Evolutionary conservation across 2,797 vertebrate species (phyloP).

Genomic region (Cryptoprocta ferox): DNA sequence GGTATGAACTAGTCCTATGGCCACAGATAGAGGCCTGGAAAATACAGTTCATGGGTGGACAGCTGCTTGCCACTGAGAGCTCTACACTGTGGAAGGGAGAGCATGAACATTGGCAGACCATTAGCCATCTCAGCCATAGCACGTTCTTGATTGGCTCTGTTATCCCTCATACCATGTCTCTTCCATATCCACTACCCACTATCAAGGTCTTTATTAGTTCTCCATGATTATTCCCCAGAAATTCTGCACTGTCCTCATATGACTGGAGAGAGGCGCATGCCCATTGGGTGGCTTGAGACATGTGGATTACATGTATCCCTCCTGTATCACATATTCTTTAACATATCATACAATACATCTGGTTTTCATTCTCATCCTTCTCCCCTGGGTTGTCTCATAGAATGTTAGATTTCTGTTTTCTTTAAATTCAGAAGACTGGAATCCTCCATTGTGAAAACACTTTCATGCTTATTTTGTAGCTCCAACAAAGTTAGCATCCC

Average conservation of each 20-base stretch:
- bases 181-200: neutral
- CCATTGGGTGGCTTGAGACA: neutral
- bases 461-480: neutral
- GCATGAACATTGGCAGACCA: neutral
- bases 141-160: neutral
- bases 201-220: neutral
- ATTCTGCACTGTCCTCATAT: neutral
- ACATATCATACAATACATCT: neutral
- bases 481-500: neutral
- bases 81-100: neutral
- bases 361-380: neutral
- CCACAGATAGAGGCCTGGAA: neutral
- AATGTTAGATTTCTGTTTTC: neutral
- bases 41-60: neutral
- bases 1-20: neutral
- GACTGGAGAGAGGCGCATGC: neutral
- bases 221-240: neutral
- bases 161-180: neutral
- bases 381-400: neutral
- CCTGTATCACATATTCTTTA: neutral
- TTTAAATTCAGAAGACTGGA: neutral
- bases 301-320: neutral
- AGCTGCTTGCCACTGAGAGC: neutral
- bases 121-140: neutral
- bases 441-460: neutral